Evolutionary conservation across 2,888 invertebrate species (phyloP), one percentile per base, ranked within the genome.

Genomic region (Mimumesa dahlbomi): DNA sequence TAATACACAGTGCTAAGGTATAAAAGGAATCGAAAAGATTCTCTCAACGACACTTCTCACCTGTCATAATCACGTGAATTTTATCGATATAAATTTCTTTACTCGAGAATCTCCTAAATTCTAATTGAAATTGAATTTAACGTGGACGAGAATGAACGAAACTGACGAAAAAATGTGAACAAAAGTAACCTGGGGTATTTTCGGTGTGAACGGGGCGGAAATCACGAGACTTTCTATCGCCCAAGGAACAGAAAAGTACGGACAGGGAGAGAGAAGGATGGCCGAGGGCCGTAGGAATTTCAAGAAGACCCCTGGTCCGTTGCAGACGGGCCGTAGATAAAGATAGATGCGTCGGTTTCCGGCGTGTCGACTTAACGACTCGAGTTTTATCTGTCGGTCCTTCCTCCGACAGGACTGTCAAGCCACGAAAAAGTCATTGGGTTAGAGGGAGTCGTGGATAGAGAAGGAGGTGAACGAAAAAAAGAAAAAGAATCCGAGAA

Each of bases 331-430:
- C 67, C 69, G 78, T 73, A 81, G 84, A 87, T 86, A 87, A 85
- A 88, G 88, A 88, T 85, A 85, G 85, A 88, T 82, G 82, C 80
- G 77, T 81, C 81, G 80, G 85, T 87, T 88, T 88, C 88, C 88
- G 88, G 87, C 82, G 85, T 85, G 85, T 83, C 82, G 87, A 87
- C 84, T 87, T 87, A 88, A 87, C 85, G 85, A 88, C 86, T 86
- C 81, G 81, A 81, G 70, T 82, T 84, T 85, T 85, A 84, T 85
- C 81, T 81, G 82, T 84, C 81, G 76, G 48, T 58, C 45, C 49
- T 69, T 54, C 75, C 72, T 66, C 25, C 57, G 22, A 54, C 34
- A 42, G 25, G 50, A 21, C 48, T 3, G 48, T 14, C 6, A 22
- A 42, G 25, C 25, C n/a, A n/a, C n/a, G n/a, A n/a, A n/a, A n/a